A percentile compares a stretch with the other conserved stretches of the same genome.
Evolutionary conservation across 2,888 invertebrate species (phyloP).

Genomic region (Harpalus rufipes): DNA sequence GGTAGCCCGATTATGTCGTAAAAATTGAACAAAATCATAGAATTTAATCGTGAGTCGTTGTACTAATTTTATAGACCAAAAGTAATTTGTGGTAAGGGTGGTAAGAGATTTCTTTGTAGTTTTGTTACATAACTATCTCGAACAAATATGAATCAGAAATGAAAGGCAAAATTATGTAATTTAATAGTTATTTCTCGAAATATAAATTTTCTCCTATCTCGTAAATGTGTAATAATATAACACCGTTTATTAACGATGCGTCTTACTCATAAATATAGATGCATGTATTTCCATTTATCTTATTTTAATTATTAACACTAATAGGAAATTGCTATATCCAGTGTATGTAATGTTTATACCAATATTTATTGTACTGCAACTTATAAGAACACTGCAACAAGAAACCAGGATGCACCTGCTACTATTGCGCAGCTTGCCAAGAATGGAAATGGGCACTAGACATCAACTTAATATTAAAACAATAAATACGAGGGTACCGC

Average conservation of each 20-base stretch:
- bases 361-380: constrained; percentile 37
- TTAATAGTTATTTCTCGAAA: background rate
- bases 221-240: constrained; percentile 6
- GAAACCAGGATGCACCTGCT: constrained; percentile 32
- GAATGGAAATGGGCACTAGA: background rate
- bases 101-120: no score
- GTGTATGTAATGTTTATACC: constrained; percentile 3
- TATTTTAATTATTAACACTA: background rate
- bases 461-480: constrained; percentile 15
- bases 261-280: background rate
- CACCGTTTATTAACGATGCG: background rate
- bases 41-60: no score
- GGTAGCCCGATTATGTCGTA: no score
- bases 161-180: background rate
- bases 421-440: constrained; percentile 19
- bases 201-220: background rate
- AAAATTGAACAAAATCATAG: no score
- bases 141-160: background rate
- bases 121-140: no score
- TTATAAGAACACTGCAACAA: background rate
- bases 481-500: background rate
- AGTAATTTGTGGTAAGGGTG: no score
- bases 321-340: constrained; percentile 12
- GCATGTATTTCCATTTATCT: background rate
- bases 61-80: no score